Evolutionary conservation across 2,113 vertebrate genomes (phyloP).

Genomic region (Electrona antarctica): DNA sequence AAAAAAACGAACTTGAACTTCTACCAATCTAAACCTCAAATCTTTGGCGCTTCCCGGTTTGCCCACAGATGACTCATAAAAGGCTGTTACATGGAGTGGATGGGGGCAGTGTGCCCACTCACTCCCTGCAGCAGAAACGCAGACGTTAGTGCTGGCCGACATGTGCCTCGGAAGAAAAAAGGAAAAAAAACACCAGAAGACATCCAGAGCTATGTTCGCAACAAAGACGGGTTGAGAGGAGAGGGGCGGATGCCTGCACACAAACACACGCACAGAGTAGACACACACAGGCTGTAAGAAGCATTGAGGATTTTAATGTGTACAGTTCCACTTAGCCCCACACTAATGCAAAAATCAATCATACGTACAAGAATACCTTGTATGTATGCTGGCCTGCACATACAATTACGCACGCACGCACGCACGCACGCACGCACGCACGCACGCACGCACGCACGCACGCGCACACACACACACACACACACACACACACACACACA

Average conservation of each 20-base stretch:
- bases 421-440: too few species aligned
- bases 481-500: too few species aligned
- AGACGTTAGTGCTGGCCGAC: conserved; percentile 4
- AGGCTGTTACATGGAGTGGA: conserved; percentile 27
- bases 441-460: too few species aligned
- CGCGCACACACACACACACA: too few species aligned
- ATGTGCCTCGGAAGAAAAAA: conserved; percentile 1
- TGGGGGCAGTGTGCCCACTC: conserved; percentile 12
- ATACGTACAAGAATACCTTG: too few species aligned
- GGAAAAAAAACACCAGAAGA: background rate
- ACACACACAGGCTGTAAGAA: background rate
- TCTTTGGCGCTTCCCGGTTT: conserved; percentile 52
- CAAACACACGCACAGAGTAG: background rate
- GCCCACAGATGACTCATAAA: conserved; percentile 67
- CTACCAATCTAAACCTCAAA: conserved; percentile 51
- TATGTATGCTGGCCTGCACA: too few species aligned
- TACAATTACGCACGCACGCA: too few species aligned
- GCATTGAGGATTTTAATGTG: too few species aligned
- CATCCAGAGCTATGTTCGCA: background rate
- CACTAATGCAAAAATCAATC: too few species aligned
- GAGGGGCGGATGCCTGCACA: conserved; percentile 1
- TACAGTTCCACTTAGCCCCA: too few species aligned
- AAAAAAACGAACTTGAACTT: conserved; percentile 37
- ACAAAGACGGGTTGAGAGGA: background rate
- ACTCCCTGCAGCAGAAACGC: conserved; percentile 20